Evolutionary conservation across 1,140 invertebrate species (phyloP).

Genomic region (Metopolophium dirhodum): DNA sequence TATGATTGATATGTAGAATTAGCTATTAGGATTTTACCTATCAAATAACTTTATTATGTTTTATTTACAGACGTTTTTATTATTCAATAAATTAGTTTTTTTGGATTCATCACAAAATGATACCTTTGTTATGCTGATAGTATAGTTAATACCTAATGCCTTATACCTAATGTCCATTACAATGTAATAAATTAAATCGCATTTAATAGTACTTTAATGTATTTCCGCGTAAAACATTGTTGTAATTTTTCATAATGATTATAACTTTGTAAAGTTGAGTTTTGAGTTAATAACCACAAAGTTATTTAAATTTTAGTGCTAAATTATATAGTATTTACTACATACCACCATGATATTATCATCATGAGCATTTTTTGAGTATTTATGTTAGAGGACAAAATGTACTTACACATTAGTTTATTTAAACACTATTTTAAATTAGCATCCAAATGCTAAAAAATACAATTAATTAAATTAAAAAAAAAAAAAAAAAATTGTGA

Average conservation of each 20-base stretch:
- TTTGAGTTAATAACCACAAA: background rate
- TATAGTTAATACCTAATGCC: background rate
- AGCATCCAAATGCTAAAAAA: background rate
- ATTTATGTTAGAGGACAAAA: background rate
- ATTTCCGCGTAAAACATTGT: background rate
- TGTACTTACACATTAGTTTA: background rate
- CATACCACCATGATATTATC: background rate
- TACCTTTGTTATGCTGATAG: background rate
- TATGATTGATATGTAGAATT: background rate
- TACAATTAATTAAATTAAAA: too few relatives aligned
- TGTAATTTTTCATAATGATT: background rate
- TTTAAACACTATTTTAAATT: background rate
- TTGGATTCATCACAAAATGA: background rate
- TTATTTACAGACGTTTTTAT: background rate
- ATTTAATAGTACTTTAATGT: background rate
- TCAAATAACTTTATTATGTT: background rate
- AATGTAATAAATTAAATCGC: background rate
- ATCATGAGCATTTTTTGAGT: background rate
- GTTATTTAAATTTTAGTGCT: background rate
- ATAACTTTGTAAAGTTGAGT: background rate
- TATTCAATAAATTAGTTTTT: background rate
- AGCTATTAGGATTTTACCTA: background rate
- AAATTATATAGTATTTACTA: background rate
- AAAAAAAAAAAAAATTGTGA: too few relatives aligned
- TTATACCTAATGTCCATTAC: background rate